Conservation (phyloP, 1,140 invertebrate species). For the Oedothorax gibbosus region DNA sequence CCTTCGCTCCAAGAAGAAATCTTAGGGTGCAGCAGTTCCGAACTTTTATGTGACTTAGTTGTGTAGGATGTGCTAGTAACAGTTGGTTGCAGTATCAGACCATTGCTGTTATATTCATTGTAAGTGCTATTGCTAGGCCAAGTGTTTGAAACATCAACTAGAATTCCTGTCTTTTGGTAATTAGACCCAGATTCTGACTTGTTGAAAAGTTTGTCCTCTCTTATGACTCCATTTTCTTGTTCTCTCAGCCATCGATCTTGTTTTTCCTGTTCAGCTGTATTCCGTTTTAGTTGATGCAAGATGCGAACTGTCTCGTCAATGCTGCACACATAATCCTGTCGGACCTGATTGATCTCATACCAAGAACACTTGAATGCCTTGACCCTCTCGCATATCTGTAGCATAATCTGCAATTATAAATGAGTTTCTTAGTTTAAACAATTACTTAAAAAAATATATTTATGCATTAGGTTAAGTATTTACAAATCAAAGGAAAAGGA, state of each 20-base stretch:
- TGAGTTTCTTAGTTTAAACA: neutral
- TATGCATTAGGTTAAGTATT: no score
- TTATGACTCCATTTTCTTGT: slow-evolving; percentile 40
- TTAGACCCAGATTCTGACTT: slow-evolving; percentile 29
- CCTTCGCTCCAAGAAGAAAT: slow-evolving; percentile 58
- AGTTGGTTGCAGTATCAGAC: slow-evolving; percentile 20
- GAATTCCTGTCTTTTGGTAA: slow-evolving; percentile 51
- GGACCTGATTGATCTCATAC: slow-evolving; percentile 77
- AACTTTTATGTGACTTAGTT: slow-evolving; percentile 40
- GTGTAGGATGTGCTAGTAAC: neutral
- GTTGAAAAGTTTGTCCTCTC: slow-evolving; percentile 22
- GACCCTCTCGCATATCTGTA: slow-evolving; percentile 74
- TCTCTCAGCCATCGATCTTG: slow-evolving; percentile 48
- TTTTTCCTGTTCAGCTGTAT: slow-evolving; percentile 45
- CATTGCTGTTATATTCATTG: slow-evolving; percentile 19
- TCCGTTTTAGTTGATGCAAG: slow-evolving; percentile 59
- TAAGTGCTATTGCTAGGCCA: slow-evolving; percentile 50
- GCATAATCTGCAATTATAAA: slow-evolving; percentile 69
- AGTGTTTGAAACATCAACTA: slow-evolving; percentile 59
- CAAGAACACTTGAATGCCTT: slow-evolving; percentile 73
- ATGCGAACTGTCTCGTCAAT: slow-evolving; percentile 68
- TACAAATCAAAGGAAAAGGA: no score
- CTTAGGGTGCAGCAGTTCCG: slow-evolving; percentile 31
- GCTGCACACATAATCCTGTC: slow-evolving; percentile 75
- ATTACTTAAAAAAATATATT: neutral